phyloP scores from a whole-genome alignment of 1,140 invertebrate genomes.

The Drosophila lowei region DNA sequence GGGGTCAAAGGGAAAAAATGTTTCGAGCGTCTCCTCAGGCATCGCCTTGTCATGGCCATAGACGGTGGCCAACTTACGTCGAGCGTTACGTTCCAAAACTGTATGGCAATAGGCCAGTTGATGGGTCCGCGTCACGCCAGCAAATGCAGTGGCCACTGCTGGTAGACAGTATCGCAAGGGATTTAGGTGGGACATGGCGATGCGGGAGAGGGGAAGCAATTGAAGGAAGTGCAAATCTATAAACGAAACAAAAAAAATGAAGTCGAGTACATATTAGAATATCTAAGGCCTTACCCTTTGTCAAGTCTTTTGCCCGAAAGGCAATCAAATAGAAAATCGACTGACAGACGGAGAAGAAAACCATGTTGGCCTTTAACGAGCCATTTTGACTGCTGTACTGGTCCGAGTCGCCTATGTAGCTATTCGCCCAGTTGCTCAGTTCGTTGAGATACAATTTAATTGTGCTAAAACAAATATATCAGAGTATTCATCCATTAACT shows the following conservation, averaged over 20 bases:
- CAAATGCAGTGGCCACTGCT: constrained; percentile 92
- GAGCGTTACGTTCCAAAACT: constrained; percentile 92
- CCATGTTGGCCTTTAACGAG: constrained; percentile 88
- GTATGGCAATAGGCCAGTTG: constrained; percentile 96
- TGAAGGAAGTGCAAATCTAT: constrained; percentile 91
- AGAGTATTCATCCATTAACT: background rate
- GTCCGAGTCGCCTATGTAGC: constrained; percentile 88
- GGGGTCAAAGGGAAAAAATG: constrained; percentile 93
- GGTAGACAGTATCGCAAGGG: constrained; percentile 91
- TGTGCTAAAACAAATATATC: constrained; percentile 61
- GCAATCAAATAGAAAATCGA: constrained; percentile 95
- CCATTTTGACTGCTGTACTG: constrained; percentile 80
- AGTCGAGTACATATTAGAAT: background rate
- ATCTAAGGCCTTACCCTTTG: constrained; percentile 87
- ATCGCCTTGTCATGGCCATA: constrained; percentile 83
- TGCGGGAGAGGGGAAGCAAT: constrained; percentile 91
- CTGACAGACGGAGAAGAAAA: constrained; percentile 96
- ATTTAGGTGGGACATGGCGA: constrained; percentile 93
- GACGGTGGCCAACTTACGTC: constrained; percentile 86
- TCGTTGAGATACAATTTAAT: constrained; percentile 87
- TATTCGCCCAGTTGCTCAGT: constrained; percentile 89
- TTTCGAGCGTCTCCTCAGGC: constrained; percentile 85
- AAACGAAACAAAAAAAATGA: constrained; percentile 72
- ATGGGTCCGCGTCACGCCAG: constrained; percentile 91
- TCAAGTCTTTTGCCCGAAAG: constrained; percentile 93